A percentile compares a stretch with the other conserved stretches of the same genome.
phyloP scores from a whole-genome alignment of 2,888 invertebrate species.

The Calameuta filiformis region DNA sequence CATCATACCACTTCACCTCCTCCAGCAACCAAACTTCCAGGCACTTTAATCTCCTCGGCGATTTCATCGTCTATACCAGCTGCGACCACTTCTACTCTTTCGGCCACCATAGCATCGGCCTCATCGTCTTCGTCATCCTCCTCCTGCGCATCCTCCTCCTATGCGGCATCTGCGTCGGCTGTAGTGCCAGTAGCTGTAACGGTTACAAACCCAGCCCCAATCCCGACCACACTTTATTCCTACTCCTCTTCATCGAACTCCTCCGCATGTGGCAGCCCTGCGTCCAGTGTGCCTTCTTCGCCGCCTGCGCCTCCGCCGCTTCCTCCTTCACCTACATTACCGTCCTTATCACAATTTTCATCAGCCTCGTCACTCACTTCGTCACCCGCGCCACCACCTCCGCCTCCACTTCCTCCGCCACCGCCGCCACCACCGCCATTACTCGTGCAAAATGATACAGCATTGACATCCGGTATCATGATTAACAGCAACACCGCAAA shows the following conservation, averaged over 20 bases:
- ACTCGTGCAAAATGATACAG: constrained; percentile 24
- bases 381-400: constrained; percentile 25
- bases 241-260: not conserved
- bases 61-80: not conserved
- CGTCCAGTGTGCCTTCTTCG: not conserved
- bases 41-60: constrained; percentile 28
- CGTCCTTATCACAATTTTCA: constrained; percentile 16
- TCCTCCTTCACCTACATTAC: constrained; percentile 45
- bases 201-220: not conserved
- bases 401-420: constrained; percentile 37
- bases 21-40: constrained; percentile 48
- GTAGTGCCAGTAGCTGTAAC: not conserved
- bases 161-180: not conserved
- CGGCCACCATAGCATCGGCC: not conserved
- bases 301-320: constrained; percentile 45
- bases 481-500: constrained; percentile 42
- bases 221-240: not conserved
- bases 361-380: constrained; percentile 23
- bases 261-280: not conserved
- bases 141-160: not conserved
- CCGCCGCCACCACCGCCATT: constrained; percentile 50
- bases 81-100: not conserved
- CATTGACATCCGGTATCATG: not conserved
- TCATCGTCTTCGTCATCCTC: not conserved
- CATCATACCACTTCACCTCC: constrained; percentile 41